Evolutionary conservation across 2,888 invertebrate species (phyloP).

Genomic region (Seladonia tumulorum): DNA sequence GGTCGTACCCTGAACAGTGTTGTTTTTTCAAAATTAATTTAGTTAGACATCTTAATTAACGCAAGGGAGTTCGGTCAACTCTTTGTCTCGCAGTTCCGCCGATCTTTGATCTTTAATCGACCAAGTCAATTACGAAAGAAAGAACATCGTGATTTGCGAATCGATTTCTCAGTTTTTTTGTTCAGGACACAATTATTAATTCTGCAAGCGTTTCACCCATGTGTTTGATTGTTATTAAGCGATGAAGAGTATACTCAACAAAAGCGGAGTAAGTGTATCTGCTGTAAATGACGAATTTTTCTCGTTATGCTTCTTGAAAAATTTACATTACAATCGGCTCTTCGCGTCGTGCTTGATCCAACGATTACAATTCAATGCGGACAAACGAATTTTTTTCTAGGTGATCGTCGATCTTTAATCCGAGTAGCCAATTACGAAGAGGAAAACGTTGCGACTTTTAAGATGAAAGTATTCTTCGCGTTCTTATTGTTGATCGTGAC

Average conservation of each 20-base stretch:
- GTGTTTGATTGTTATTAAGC: background rate
- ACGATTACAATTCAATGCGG: background rate
- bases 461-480: conserved; percentile 74
- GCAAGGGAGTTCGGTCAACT: background rate
- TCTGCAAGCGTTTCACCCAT: background rate
- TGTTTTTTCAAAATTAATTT: background rate
- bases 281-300: background rate
- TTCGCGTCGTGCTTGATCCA: background rate
- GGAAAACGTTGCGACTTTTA: background rate
- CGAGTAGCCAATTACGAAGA: background rate
- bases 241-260: background rate
- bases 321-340: background rate
- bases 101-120: background rate
- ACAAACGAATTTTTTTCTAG: conserved; percentile 4
- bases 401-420: background rate
- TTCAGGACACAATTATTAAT: background rate
- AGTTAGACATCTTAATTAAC: background rate
- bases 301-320: background rate
- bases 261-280: background rate
- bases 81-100: background rate
- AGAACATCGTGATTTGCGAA: background rate
- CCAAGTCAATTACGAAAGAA: background rate
- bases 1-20: background rate
- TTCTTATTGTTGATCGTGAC: conserved; percentile 68
- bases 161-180: background rate